phyloP scores from a whole-genome alignment of 2,888 invertebrate genomes.

The Stenoptilia bipunctidactyla region DNA sequence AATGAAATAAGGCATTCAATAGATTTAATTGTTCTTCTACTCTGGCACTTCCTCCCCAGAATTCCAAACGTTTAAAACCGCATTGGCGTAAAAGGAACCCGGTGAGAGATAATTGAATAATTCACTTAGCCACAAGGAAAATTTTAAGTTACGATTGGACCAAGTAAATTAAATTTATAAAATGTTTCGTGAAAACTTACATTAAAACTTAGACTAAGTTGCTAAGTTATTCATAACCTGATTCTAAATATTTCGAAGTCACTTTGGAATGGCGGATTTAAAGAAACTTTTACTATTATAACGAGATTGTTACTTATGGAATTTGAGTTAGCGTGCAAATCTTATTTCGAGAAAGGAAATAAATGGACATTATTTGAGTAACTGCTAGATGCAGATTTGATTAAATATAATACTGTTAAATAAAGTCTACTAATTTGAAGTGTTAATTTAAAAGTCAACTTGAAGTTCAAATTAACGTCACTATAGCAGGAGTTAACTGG shows the following conservation, averaged over 20 bases:
- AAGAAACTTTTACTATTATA: slow-evolving; percentile 25
- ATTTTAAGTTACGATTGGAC: slow-evolving; percentile 1
- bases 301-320: slow-evolving; percentile 57
- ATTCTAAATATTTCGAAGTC: slow-evolving; percentile 33
- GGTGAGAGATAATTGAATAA: not conserved
- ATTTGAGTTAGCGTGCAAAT: slow-evolving; percentile 63
- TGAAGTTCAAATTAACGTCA: too few species aligned
- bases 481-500: too few species aligned
- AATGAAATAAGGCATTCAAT: not conserved
- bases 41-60: not conserved
- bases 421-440: too few species aligned
- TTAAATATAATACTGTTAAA: too few species aligned
- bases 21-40: not conserved
- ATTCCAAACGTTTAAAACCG: not conserved
- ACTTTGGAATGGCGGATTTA: slow-evolving; percentile 17
- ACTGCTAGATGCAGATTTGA: too few species aligned
- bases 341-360: slow-evolving; percentile 11
- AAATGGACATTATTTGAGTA: not conserved
- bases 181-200: slow-evolving; percentile 1
- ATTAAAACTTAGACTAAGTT: slow-evolving; percentile 1
- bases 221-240: slow-evolving; percentile 15
- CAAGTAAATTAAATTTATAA: not conserved
- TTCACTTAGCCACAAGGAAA: not conserved
- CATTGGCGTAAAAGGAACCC: not conserved
- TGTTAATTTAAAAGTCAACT: too few species aligned